phyloP scores from a whole-genome alignment of 1,140 invertebrate genomes.

The Lordiphosa clarofinis region DNA sequence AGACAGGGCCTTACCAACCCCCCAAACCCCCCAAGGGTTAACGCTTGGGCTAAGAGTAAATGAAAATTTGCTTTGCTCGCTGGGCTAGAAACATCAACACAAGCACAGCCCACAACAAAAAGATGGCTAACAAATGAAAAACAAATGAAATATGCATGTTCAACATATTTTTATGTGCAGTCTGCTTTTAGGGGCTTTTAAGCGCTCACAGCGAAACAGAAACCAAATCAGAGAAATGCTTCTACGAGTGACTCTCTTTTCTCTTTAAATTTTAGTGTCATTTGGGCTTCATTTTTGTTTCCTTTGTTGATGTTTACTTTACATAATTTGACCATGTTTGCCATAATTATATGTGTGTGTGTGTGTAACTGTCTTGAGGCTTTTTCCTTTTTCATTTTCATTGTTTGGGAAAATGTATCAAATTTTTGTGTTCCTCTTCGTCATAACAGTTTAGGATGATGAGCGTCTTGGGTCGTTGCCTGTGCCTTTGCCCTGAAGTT shows the following conservation, averaged over 20 bases:
- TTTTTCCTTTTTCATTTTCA: slow-evolving; percentile 19
- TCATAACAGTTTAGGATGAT: slow-evolving; percentile 49
- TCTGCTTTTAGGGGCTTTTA: too few relatives aligned
- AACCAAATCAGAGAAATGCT: too few relatives aligned
- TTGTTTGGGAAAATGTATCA: slow-evolving; percentile 28
- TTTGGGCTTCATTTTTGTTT: slow-evolving; percentile 1
- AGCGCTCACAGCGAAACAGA: too few relatives aligned
- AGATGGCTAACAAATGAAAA: too few relatives aligned
- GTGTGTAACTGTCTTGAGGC: not conserved
- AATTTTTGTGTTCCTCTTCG: slow-evolving; percentile 49
- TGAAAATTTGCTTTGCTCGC: slow-evolving; percentile 7
- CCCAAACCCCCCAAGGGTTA: slow-evolving; percentile 13
- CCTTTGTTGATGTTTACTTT: slow-evolving; percentile 21
- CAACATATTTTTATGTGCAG: too few relatives aligned
- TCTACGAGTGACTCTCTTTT: too few relatives aligned
- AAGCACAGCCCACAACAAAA: too few relatives aligned
- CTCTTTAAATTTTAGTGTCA: slow-evolving; percentile 8
- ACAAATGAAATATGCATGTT: too few relatives aligned
- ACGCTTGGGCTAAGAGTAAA: too few relatives aligned
- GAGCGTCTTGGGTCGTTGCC: not conserved
- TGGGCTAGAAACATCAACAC: slow-evolving; percentile 20
- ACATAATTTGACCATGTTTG: slow-evolving; percentile 47
- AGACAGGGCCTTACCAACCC: not conserved
- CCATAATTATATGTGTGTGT: slow-evolving; percentile 39
- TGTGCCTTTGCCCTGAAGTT: slow-evolving; percentile 2